Evolutionary conservation across 2,888 invertebrate genomes (phyloP), one percentile per base, ranked within the genome.

Genomic region (Drosophila conformis): DNA sequence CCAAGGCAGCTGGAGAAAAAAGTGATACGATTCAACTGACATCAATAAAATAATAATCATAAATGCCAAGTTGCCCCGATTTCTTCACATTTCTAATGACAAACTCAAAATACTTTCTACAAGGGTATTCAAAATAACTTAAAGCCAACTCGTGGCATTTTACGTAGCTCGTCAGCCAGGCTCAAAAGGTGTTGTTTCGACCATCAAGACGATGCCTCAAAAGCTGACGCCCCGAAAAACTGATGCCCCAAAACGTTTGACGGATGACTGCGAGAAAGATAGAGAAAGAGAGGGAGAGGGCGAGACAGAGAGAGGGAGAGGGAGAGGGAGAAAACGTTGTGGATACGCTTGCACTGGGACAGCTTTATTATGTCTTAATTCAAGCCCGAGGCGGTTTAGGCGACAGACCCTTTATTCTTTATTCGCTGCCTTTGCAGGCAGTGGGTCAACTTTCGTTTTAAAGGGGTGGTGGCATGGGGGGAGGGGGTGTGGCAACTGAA

Each of bases 281-380:
- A 5, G 15, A n/a, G 21, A 5, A 15, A n/a, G 21, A 8, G 7
- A 7, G 36, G 1, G 27, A 18, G 29, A 29, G 29, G 29, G 29
- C 29, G 7, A 29, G 29, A 29, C 29, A 29, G 29, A 29, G 29
- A 29, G 29, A 33, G 1, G 46, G 18, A 52, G 29, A 33, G 1
- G 46, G 18, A 52, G 48, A 11, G 51, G 8, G 64, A 51, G 29
- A 38, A 21, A 51, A n/a, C 29, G 49, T 53, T 52, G 52, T 67
- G 66, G 36, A 61, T 54, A 54, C 63, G 51, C 69, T 35, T 46
- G n/a, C 31, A 35, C 54, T 52, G 74, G 72, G 72, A 90, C 89
- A 89, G 80, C 80, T 91, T 87, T 91, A 91, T 90, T 90, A 90
- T 91, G 89, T 90, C 89, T 91, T 90, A 91, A 90, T 90, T 91